A percentile compares a stretch with the other conserved stretches of the same genome.
phyloP scores from a whole-genome alignment of 2,888 invertebrate genomes.

The Ferrisia virgata region DNA sequence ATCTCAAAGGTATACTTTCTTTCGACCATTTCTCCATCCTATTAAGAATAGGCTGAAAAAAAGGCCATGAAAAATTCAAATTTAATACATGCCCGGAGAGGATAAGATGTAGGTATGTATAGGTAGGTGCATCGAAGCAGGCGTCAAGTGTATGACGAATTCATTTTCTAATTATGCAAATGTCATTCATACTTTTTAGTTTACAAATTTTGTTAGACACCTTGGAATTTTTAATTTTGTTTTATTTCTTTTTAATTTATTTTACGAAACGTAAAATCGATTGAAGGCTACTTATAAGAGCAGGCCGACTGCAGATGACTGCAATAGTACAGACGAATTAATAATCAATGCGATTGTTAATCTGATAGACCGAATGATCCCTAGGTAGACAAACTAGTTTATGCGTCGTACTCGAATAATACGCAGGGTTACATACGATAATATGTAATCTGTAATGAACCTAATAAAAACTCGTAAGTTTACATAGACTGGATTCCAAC shows the following conservation, averaged over 20 bases:
- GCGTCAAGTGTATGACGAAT: too few relatives aligned
- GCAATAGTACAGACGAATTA: neutral
- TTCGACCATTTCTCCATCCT: too few relatives aligned
- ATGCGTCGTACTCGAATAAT: neutral
- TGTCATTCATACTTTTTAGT: neutral
- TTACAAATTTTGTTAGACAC: neutral
- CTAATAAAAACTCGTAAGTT: neutral
- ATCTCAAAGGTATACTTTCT: too few relatives aligned
- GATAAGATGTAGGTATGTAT: too few relatives aligned
- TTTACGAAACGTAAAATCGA: neutral
- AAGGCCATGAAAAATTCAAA: too few relatives aligned
- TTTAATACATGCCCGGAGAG: too few relatives aligned
- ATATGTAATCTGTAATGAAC: neutral
- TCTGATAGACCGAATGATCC: neutral
- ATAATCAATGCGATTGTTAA: neutral
- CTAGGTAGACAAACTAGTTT: neutral
- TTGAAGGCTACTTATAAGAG: neutral
- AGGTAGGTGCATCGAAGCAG: too few relatives aligned
- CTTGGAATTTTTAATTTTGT: neutral
- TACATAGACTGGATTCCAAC: slow-evolving; percentile 20
- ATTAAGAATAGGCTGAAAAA: too few relatives aligned
- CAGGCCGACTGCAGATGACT: neutral
- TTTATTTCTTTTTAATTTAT: neutral
- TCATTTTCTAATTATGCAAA: too few relatives aligned
- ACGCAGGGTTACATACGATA: neutral